These are phyloP conservation scores for Lacerta agilis DNA, from an alignment of 2,797 vertebrate genomes.

Conservation along the genomic window DNA sequence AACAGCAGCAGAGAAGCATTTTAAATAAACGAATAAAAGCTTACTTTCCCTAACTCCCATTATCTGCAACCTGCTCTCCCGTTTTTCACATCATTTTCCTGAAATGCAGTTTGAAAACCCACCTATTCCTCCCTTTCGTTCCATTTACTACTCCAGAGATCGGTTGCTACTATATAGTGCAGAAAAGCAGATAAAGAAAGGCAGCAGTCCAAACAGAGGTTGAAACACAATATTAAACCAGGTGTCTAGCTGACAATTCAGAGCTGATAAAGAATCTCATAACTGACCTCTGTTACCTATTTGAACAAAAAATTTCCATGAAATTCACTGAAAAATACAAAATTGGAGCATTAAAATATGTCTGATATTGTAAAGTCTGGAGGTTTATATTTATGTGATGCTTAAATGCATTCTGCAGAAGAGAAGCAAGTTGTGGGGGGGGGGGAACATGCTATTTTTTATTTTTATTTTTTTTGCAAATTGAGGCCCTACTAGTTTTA, in stretches of 20 bases:
- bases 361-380: not conserved
- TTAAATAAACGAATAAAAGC: not conserved
- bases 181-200: not conserved
- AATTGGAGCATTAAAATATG: not conserved
- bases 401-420: not conserved
- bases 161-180: not conserved
- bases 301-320: slow-evolving; percentile 17
- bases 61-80: accelerated
- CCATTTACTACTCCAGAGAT: not conserved
- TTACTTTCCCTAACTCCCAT: not conserved
- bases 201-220: not conserved
- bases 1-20: too few relatives aligned
- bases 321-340: slow-evolving; percentile 40
- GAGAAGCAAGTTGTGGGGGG: slow-evolving; percentile 26
- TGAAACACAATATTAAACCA: slow-evolving; percentile 5
- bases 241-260: not conserved
- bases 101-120: not conserved
- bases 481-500: slow-evolving; percentile 41
- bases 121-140: slow-evolving; percentile 29
- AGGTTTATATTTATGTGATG: slow-evolving; percentile 18
- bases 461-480: slow-evolving; percentile 34
- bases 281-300: not conserved
- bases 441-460: not conserved
- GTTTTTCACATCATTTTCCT: slow-evolving; percentile 13
- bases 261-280: not conserved